Evolutionary conservation across 1,140 invertebrate genomes (phyloP).

Genomic region (Lepidurus couesii): DNA sequence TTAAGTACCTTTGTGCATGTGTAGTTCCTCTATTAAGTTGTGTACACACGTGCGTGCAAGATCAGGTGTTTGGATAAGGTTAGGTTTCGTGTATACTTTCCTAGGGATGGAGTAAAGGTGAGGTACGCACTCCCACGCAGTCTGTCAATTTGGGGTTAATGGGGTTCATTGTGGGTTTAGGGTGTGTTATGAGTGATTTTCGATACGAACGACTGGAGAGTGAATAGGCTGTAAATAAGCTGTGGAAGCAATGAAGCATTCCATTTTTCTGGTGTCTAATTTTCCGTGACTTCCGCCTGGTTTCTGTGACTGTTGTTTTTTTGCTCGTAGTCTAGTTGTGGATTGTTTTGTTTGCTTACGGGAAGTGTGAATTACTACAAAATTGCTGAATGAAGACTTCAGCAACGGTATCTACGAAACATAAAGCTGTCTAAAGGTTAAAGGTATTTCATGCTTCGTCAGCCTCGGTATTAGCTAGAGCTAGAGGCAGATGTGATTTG

Average conservation of each 20-base stretch:
- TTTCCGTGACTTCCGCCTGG: background rate
- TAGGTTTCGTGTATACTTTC: background rate
- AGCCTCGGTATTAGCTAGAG: too few relatives aligned
- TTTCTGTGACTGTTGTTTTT: background rate
- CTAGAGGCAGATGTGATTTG: too few relatives aligned
- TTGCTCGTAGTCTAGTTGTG: background rate
- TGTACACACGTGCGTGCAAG: background rate
- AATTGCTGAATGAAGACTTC: too few relatives aligned
- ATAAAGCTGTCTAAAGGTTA: too few relatives aligned
- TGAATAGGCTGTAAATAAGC: background rate
- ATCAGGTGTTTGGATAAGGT: constrained; percentile 3
- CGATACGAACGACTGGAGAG: background rate
- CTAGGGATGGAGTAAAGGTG: background rate
- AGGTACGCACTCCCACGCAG: background rate
- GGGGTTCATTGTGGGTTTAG: background rate
- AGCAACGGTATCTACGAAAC: too few relatives aligned
- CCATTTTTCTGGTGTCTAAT: background rate
- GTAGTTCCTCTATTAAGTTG: background rate
- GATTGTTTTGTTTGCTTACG: too few relatives aligned
- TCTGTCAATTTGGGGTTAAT: background rate
- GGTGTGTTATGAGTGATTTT: background rate
- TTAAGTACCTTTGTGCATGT: background rate
- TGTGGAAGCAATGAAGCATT: background rate
- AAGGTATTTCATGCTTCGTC: too few relatives aligned
- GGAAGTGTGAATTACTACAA: too few relatives aligned